Evolutionary conservation across 2,888 invertebrate species (phyloP), one percentile per base, ranked within the genome.

Genomic region (Leptura quadrifasciata): DNA sequence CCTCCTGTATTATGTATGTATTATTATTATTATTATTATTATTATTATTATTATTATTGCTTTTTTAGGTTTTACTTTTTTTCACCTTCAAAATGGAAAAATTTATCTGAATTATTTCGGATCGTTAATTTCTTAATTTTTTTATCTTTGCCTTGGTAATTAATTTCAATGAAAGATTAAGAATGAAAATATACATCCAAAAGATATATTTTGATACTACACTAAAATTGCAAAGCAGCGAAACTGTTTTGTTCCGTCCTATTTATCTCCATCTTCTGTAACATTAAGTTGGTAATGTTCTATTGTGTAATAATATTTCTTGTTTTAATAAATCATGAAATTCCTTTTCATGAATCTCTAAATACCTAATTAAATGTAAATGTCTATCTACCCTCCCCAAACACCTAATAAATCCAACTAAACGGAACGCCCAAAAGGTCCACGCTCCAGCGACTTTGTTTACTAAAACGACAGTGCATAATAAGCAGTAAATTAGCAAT

Each of bases 401-500:
- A 15, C 58, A 20, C 6, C 35, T n/a, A 47, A 58, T 69, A 58
- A 68, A 68, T 55, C 27, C 58, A 60, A 27, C 60, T 1, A 5
- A 60, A 27, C 57, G 63, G 35, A 63, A 63, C 39, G 2, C 15
- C 39, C 39, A 8, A 10, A 39, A 68, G 27, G 15, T n/a, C 21
- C 21, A 69, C 69, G 58, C 69, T 39, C 58, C 39, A 39, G 15
- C 15, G 58, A 69, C 20, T 69, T 69, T 58, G 58, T 58, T 58
- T 58, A 58, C 69, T 20, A 39, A 39, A 58, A 58, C 69, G 39
- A n/a, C 39, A 58, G 21, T 54, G 47, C 58, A 69, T 58, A 58
- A 69, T 69, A 18, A 39, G 54, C 39, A 39, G 69, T 60, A 69
- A 58, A 69, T 69, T 69, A 58, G 20, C 69, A 60, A 69, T 69